Conservation (phyloP, 2,888 invertebrate species). For the Gerris lacustris region DNA sequence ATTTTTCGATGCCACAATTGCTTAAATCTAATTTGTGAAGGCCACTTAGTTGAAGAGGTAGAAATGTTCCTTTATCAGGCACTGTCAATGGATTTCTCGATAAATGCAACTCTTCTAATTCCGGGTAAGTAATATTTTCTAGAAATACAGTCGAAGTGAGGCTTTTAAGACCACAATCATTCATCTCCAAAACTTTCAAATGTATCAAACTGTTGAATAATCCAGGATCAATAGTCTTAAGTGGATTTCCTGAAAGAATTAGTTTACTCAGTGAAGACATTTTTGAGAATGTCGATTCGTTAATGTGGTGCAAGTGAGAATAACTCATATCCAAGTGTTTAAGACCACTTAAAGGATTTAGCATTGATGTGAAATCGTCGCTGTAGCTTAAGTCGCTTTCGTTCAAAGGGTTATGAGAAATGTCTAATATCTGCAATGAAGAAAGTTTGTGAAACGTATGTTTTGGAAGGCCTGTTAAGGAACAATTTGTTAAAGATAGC, state of each 20-base stretch:
- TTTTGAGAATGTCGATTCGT: constrained; percentile 52
- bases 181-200: constrained; percentile 53
- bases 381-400: constrained; percentile 31
- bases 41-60: constrained; percentile 53
- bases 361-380: constrained; percentile 51
- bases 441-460: constrained; percentile 51
- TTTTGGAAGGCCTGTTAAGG: constrained; percentile 50
- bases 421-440: constrained; percentile 53
- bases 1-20: constrained; percentile 48
- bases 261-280: constrained; percentile 55
- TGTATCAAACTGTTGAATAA: constrained; percentile 54
- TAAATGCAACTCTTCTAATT: constrained; percentile 53
- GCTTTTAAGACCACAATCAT: constrained; percentile 52
- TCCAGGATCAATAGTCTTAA: constrained; percentile 52
- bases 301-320: constrained; percentile 52
- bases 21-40: constrained; percentile 52
- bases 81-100: constrained; percentile 55
- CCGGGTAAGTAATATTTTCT: constrained; percentile 52
- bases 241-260: constrained; percentile 54
- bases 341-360: constrained; percentile 52
- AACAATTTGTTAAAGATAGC: constrained; percentile 54
- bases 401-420: constrained; percentile 53
- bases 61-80: constrained; percentile 45
- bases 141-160: constrained; percentile 53
- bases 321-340: constrained; percentile 62